Percentiles rank a stretch among this genome's conserved stretches.
These are phyloP conservation scores for Xylocopa sonorina DNA, from an alignment of 1,140 invertebrate species.

Conservation along the genomic window DNA sequence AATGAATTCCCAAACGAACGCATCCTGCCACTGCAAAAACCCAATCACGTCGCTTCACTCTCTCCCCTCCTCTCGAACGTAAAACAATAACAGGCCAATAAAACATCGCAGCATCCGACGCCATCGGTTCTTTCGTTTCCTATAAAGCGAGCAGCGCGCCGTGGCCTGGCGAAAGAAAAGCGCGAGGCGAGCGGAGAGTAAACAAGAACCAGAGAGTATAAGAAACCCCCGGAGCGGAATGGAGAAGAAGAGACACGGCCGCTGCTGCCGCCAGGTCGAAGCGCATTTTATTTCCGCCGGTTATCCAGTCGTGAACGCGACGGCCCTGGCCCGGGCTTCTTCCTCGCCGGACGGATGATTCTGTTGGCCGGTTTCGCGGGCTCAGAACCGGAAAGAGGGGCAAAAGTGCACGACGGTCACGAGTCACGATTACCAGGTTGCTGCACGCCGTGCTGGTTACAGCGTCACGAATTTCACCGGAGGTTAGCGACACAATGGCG, in stretches of 20 bases:
- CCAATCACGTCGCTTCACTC: background rate
- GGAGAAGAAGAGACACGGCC: background rate
- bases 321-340: background rate
- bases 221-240: background rate
- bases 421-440: constrained; percentile 54
- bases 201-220: background rate
- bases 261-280: too few relatives aligned
- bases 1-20: too few relatives aligned
- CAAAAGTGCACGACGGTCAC: constrained; percentile 59
- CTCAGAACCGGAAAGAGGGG: constrained; percentile 50
- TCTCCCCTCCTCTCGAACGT: background rate
- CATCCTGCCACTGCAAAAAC: too few relatives aligned
- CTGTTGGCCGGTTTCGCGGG: constrained; percentile 44
- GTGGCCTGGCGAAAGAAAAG: background rate
- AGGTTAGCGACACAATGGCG: constrained; percentile 56
- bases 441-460: constrained; percentile 54
- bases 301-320: constrained; percentile 50
- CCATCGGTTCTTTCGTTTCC: background rate
- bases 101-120: background rate
- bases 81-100: constrained; percentile 1
- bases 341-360: constrained; percentile 43
- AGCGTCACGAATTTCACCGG: constrained; percentile 54
- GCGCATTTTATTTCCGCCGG: constrained; percentile 44
- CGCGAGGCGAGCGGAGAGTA: too few relatives aligned
- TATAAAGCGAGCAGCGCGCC: background rate